Conservation (phyloP, 2,888 invertebrate genomes). For the Yponomeuta evonymella region DNA sequence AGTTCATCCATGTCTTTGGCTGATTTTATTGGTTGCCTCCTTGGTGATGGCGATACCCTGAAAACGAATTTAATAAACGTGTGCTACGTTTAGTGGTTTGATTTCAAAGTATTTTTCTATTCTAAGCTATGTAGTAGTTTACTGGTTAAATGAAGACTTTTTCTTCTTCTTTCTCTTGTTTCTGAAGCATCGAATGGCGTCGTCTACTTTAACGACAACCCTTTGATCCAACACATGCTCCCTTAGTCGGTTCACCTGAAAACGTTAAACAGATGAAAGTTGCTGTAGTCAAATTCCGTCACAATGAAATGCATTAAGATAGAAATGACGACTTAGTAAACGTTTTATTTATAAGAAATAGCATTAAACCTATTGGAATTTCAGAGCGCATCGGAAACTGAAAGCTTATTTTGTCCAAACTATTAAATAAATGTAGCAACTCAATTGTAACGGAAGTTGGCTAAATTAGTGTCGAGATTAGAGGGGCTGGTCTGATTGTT, state of each 20-base stretch:
- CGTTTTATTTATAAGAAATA: too few species aligned
- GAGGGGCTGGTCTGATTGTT: neutral
- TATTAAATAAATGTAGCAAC: too few species aligned
- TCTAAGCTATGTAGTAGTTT: slow-evolving; percentile 13
- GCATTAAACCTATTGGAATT: too few species aligned
- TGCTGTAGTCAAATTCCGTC: neutral
- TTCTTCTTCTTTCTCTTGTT: slow-evolving; percentile 17
- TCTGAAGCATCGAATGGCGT: slow-evolving; percentile 53
- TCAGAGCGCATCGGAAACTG: too few species aligned
- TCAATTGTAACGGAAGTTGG: too few species aligned
- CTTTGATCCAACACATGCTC: slow-evolving; percentile 48
- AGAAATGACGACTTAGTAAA: too few species aligned
- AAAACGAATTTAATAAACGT: neutral
- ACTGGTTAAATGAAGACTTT: slow-evolving; percentile 23
- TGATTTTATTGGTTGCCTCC: slow-evolving; percentile 14
- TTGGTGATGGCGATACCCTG: neutral
- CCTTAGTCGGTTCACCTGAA: slow-evolving; percentile 51
- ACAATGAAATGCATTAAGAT: too few species aligned
- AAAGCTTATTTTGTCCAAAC: too few species aligned
- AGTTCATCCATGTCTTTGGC: slow-evolving; percentile 25
- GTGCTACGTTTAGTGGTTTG: too few species aligned
- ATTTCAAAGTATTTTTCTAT: too few species aligned
- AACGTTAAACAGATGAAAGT: slow-evolving; percentile 2
- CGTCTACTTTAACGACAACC: slow-evolving; percentile 46
- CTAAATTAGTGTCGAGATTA: too few species aligned